Base-by-base conservation (phyloP, 2,797 vertebrate genomes). In the Alosa sapidissima region DNA sequence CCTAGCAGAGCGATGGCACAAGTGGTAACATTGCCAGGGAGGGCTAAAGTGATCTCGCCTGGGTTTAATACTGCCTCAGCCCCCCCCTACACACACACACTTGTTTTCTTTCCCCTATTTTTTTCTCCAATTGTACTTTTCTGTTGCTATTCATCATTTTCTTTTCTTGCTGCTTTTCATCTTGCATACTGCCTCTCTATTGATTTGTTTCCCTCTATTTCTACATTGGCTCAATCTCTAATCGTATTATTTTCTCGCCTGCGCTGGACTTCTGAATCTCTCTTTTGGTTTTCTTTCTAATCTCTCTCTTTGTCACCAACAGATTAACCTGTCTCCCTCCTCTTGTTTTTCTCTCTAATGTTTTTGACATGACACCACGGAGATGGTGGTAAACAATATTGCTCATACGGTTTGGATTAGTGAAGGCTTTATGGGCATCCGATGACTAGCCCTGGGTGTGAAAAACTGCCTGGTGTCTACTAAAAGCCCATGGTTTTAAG, bases 381-480 rank as follows among this genome's bases (percentile, higher is more conserved):
- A 19, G 24, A 9, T 28, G 51, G 52, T 83, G 85, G 48, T 86
- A 84, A 82, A 88, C 86, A 87, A 88, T 81, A 83, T 87, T 72
- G 84, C 89, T 88, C 75, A 90, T 83, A 62, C 83, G 87, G 84
- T 16, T 16, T 21, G 81, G 82, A 84, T 84, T 33, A 84, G 81
- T 81, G 84, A 81, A 58, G 83, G 81, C 47, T 49, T 11, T 36
- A 28, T 85, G 54, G 51, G 28, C 28, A 65, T 68, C 52, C 55
- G 78, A 81, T 55, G 65, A 24, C 51, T 58, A 49, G 10, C 36
- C 72, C 36, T 41, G 72, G 16, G 14, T 19, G 13, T 78, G 41
- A 78, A 78, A 78, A 41, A 78, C 72, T 47, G 72, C 19, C 72
- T 47, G 72, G 72, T 78, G 41, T 19, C 72, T 78, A 1, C 14